Conservation (phyloP, 2,113 vertebrate species). For the Desmodus rotundus region DNA sequence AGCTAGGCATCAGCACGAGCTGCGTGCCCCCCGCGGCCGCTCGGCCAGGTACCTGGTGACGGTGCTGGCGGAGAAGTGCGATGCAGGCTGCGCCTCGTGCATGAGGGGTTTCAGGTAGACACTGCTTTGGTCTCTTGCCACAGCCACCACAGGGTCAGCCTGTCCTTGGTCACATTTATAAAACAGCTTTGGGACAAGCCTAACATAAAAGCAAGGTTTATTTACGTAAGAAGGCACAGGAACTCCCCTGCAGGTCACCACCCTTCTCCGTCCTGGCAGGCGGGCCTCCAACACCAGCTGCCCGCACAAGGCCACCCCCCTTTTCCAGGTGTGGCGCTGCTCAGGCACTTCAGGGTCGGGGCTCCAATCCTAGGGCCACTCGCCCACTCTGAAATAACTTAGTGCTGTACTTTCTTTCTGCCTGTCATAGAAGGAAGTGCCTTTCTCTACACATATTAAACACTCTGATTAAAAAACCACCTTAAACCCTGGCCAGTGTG, state of each 20-base stretch:
- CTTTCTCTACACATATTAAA: neutral
- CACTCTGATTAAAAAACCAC: neutral
- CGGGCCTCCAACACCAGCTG: neutral
- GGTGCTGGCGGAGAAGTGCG: constrained; percentile 94
- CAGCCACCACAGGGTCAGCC: constrained; percentile 93
- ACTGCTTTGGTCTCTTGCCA: constrained; percentile 94
- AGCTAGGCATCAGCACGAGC: neutral
- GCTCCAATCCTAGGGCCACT: neutral
- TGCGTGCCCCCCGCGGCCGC: fast-evolving
- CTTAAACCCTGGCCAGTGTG: neutral
- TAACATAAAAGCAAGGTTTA: constrained; percentile 57
- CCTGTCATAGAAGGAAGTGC: neutral
- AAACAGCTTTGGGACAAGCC: constrained; percentile 93
- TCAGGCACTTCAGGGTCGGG: fast-evolving
- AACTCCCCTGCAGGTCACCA: neutral
- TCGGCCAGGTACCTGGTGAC: constrained; percentile 87
- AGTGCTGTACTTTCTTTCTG: neutral
- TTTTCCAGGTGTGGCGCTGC: neutral
- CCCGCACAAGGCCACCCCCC: no score
- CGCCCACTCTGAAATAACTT: neutral
- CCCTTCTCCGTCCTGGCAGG: no score
- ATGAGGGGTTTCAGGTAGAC: constrained; percentile 95
- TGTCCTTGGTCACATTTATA: constrained; percentile 96
- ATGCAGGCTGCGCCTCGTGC: constrained; percentile 94
- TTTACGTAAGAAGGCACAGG: neutral